These are phyloP conservation scores for Acrocephalus kingi DNA, from an alignment of 2,113 vertebrate species.

Conservation along the genomic window DNA sequence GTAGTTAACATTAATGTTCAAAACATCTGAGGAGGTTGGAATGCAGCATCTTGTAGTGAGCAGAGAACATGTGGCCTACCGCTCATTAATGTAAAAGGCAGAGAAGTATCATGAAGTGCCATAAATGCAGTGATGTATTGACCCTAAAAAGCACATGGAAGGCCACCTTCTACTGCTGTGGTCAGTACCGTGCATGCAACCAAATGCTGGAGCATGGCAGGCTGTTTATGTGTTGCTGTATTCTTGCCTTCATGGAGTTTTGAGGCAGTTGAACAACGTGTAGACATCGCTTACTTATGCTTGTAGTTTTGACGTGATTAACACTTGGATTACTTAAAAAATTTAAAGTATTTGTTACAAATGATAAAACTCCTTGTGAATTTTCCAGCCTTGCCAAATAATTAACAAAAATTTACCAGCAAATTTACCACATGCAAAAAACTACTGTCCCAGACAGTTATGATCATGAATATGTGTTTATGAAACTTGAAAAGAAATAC, in stretches of 20 bases:
- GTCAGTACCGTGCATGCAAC: background rate
- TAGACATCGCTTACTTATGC: background rate
- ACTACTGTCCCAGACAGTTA: background rate
- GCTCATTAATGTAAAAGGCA: conserved; percentile 18
- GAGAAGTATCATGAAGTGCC: background rate
- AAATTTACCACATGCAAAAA: background rate
- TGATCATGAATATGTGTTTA: background rate
- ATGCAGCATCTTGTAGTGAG: conserved; percentile 16
- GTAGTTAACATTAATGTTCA: background rate
- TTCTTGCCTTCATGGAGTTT: background rate
- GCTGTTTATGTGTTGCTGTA: background rate
- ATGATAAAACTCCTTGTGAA: background rate
- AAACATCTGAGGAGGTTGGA: background rate
- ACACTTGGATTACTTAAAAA: conserved; percentile 5
- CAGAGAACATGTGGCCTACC: conserved; percentile 26
- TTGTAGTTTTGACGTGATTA: background rate
- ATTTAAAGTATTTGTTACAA: conserved; percentile 15
- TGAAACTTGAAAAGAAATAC: background rate
- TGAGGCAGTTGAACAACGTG: background rate
- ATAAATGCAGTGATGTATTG: background rate
- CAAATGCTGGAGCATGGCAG: background rate
- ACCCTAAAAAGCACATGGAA: background rate
- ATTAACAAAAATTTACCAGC: background rate
- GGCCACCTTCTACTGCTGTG: background rate
- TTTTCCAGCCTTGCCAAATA: background rate